A percentile compares a stretch with the other conserved stretches of the same genome.
Conservation (phyloP, 2,888 invertebrate species). For the Drosophila prolongata region DNA sequence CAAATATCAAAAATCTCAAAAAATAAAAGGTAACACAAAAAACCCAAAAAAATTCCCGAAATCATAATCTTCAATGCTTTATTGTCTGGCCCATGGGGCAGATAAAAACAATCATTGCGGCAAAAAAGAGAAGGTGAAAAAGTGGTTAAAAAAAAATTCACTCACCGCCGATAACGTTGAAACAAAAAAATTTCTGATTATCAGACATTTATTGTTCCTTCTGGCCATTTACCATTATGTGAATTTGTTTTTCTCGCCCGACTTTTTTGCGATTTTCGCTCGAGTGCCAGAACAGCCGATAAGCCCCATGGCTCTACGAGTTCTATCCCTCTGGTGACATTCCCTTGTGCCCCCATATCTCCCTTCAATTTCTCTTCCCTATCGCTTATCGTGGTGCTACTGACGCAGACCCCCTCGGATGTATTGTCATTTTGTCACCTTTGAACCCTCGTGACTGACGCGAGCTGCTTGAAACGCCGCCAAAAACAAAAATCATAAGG, state of each 20-base stretch:
- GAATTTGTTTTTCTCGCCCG: conserved; percentile 13
- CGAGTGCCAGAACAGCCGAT: conserved; percentile 48
- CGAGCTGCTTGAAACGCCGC: conserved; percentile 3
- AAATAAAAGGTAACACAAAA: conserved; percentile 6
- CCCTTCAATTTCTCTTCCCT: conserved; percentile 8
- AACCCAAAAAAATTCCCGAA: conserved; percentile 27
- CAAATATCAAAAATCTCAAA: neutral
- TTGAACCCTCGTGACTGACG: conserved; percentile 49
- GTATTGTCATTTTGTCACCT: conserved; percentile 29
- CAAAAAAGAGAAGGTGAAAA: conserved; percentile 18
- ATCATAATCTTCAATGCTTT: conserved; percentile 60
- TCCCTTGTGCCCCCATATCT: neutral
- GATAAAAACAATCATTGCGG: conserved; percentile 45
- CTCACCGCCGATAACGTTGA: conserved; percentile 44
- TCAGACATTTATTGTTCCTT: conserved; percentile 62
- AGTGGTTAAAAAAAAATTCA: conserved; percentile 20
- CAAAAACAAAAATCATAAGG: neutral
- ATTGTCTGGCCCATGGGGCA: conserved; percentile 41
- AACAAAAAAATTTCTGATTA: conserved; percentile 54
- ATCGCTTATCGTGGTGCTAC: conserved; percentile 25
- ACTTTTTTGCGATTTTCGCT: conserved; percentile 22
- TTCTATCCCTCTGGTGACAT: neutral
- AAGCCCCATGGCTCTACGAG: conserved; percentile 30
- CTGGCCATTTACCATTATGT: conserved; percentile 27
- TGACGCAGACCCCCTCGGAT: conserved; percentile 43